Evolutionary conservation across 2,797 vertebrate species (phyloP).

Genomic region (Siniperca undulata): DNA sequence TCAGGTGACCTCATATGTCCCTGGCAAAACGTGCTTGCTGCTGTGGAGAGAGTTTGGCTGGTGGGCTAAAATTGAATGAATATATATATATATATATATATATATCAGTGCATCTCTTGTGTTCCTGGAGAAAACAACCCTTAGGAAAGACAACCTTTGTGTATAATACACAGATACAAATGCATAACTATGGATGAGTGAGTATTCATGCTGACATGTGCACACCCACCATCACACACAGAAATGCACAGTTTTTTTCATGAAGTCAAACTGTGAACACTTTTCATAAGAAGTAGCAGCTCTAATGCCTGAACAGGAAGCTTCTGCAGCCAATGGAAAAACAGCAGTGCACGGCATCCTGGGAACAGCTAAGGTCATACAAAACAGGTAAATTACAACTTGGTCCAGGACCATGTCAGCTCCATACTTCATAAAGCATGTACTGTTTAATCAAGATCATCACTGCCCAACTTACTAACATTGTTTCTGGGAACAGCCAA

Average conservation of each 20-base stretch:
- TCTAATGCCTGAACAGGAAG: conserved; percentile 33
- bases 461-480: not conserved
- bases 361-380: conserved; percentile 46
- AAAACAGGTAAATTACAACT: conserved; percentile 17
- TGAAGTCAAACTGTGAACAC: conserved; percentile 32
- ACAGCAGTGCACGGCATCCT: conserved; percentile 19
- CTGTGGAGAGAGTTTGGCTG: not conserved
- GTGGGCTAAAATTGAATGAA: not conserved
- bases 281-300: conserved; percentile 28
- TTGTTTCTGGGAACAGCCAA: not conserved
- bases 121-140: conserved; percentile 9
- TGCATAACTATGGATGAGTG: not conserved
- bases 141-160: conserved; percentile 2
- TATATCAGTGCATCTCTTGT: not conserved
- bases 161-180: conserved; percentile 8
- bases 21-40: conserved; percentile 8
- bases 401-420: not conserved
- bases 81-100: not conserved
- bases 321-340: conserved; percentile 37
- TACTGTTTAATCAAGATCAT: not conserved
- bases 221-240: not conserved
- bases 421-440: not conserved
- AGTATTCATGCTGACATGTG: not conserved
- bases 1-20: conserved; percentile 21
- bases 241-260: conserved; percentile 20